Evolutionary conservation across 2,888 invertebrate species (phyloP).

Genomic region (Teleiodes luculella): DNA sequence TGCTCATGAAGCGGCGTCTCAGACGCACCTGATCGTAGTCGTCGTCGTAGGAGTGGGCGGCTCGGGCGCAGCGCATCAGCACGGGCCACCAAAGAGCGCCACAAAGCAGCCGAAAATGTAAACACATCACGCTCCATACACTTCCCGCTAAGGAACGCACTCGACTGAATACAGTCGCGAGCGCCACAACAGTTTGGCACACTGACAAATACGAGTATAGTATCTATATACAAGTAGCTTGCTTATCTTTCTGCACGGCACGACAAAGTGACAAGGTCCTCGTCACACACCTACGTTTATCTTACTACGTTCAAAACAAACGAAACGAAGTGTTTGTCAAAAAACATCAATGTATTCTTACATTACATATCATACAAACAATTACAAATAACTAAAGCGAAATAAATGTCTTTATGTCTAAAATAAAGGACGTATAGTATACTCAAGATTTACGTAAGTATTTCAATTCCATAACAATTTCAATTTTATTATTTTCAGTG

Average conservation of each 20-base stretch:
- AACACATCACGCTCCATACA: conserved; percentile 76
- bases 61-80: conserved; percentile 68
- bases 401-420: no score
- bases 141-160: conserved; percentile 72
- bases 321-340: no score
- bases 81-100: conserved; percentile 75
- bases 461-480: no score
- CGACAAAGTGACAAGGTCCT: conserved; percentile 49
- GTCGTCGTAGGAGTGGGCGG: conserved; percentile 65
- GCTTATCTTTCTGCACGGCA: conserved; percentile 65
- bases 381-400: no score
- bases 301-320: neutral
- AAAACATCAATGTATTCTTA: no score
- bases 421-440: no score
- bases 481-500: no score
- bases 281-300: conserved; percentile 27
- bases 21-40: conserved; percentile 75
- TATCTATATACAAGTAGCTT: conserved; percentile 35
- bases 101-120: conserved; percentile 73
- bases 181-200: conserved; percentile 68
- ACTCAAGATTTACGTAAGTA: no score
- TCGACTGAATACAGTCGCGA: conserved; percentile 72
- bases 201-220: conserved; percentile 55
- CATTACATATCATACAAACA: no score
- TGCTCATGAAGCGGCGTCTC: conserved; percentile 55